Percentiles rank a stretch among this genome's conserved stretches.
Evolutionary conservation across 2,797 vertebrate species (phyloP).

Genomic region (Salarias fasciatus): DNA sequence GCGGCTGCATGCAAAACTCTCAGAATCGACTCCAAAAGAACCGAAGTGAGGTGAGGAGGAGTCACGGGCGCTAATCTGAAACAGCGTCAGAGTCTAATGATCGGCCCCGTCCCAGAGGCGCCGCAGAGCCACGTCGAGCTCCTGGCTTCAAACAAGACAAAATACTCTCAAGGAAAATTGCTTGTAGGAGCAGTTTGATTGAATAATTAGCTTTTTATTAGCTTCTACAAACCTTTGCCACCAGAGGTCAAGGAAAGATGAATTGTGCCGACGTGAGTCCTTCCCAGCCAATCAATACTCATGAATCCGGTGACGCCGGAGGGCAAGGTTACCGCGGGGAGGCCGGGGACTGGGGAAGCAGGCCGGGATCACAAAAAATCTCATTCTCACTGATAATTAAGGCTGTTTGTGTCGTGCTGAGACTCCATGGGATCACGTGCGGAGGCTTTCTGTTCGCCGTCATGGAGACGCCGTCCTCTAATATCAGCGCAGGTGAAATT

Average conservation of each 20-base stretch:
- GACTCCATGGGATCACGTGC: constrained; percentile 17
- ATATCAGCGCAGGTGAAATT: constrained; percentile 3
- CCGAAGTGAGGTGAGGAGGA: constrained; percentile 34
- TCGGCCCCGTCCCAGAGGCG: constrained; percentile 19
- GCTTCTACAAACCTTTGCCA: constrained; percentile 67
- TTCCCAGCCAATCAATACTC: constrained; percentile 66
- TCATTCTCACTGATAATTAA: constrained; percentile 40
- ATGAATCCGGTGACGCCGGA: constrained; percentile 49
- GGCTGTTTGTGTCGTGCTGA: constrained; percentile 21
- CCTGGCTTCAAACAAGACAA: constrained; percentile 45
- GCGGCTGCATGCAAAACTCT: constrained; percentile 18
- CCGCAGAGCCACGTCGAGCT: constrained; percentile 12
- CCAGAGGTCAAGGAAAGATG: constrained; percentile 69
- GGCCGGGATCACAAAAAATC: constrained; percentile 15
- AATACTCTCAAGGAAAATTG: constrained; percentile 53
- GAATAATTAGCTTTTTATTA: constrained; percentile 75
- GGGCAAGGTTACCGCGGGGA: constrained; percentile 50
- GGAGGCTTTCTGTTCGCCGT: constrained; percentile 5
- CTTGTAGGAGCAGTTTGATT: constrained; percentile 64
- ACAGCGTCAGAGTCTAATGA: constrained; percentile 50
- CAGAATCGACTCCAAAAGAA: constrained; percentile 19
- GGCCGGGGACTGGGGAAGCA: constrained; percentile 17
- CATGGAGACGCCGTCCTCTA: constrained; percentile 11
- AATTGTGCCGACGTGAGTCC: constrained; percentile 41
- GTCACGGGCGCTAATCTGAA: constrained; percentile 43